Base-by-base conservation (phyloP, 2,888 invertebrate genomes). In the Digitonthophagus gazella region DNA sequence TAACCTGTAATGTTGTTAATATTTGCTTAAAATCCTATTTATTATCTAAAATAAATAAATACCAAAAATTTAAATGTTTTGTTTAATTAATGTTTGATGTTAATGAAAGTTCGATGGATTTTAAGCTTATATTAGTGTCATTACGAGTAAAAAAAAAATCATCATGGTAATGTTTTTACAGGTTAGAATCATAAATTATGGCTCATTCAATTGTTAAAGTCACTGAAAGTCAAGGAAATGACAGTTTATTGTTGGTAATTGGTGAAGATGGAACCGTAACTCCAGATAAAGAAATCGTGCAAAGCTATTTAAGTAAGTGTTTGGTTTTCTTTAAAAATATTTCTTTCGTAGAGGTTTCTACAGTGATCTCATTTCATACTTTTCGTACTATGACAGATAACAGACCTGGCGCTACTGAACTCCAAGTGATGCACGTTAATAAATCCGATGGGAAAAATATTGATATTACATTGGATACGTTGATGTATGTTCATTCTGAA, bases 201-300 rank as follows among this genome's bases (percentile, higher is more conserved):
- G 80, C 83, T 44, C 80, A 82, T 74, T 82, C 82, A 73, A 79
- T 81, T 75, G 82, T 83, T 76, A 83, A 80, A 76, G 81, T 83
- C 76, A 81, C 81, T 58, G 83, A 82, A 75, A 78, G 80, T 64
- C 75, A 78, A 74, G 68, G 76, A 75, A 90, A 90, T 83, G 90
- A 91, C 80, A 89, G 91, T 78, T 87, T 95, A 80, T 90, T 93
- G 78, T 90, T 95, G 81, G 90, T 95, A 81, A 93, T 94, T 80
- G 92, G 92, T 81, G 92, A 93, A 84, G 93, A 94, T 88, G 94
- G 94, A 76, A 90, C 90, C 71, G 86, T 95, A 72, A 91, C 92
- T 71, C 91, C 93, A 57, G 94, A 95, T 83, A 91, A 91, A 79
- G 90, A 91, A 77, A 90, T 92, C 75, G 87, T 95, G 71, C 91